Evolutionary conservation across 2,113 vertebrate species (phyloP), one percentile per base, ranked within the genome.

Genomic region (Microtus ochrogaster): DNA sequence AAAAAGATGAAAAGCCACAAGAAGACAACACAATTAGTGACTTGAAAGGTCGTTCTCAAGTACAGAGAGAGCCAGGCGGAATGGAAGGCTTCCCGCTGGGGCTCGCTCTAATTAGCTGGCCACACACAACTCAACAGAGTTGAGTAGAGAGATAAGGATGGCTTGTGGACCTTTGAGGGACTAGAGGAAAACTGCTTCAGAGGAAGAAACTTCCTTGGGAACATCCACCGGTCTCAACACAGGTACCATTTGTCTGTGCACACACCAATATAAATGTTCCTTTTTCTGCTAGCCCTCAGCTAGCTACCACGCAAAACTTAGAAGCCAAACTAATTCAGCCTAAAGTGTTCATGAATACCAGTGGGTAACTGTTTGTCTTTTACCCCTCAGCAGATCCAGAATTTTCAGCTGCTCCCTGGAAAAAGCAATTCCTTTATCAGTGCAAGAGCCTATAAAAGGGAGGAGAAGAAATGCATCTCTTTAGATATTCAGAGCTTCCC

Each of bases 1-100:
- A 47, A 82, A 74, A 83, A 58, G 22, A 66, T 72, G 81, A 86
- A 96, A 89, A 68, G 28, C 39, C 68, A 19, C n/a, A 26, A 96
- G 41, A 86, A 91, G 77, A 92, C 76, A 89, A n/a, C 28, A 76
- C 61, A 65, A 81, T 94, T 79, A 88, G 26, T 90, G 88, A 95
- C 33, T 26, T 44, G 30, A 33, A 92, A 63, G 65, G 70, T 83
- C 84, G 65, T 55, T 88, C 94, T 65, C 70, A 84, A 94, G 41
- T 7, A 82, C 28, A 16, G 81, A 26, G 30, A 49, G 9, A 85
- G 22, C 86, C 12, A 14, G 55, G 39, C 70, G 6, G 6, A 4
- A 1, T 26, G 39, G 52, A 82, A 72, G 44, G 22, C 2, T 86
- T 86, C 83, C 41, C 17, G 4, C 16, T 12, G 44, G 39, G 16